These are phyloP conservation scores for Mormyrus proboscirostris DNA, from an alignment of 2,797 vertebrate species.

Conservation along the genomic window DNA sequence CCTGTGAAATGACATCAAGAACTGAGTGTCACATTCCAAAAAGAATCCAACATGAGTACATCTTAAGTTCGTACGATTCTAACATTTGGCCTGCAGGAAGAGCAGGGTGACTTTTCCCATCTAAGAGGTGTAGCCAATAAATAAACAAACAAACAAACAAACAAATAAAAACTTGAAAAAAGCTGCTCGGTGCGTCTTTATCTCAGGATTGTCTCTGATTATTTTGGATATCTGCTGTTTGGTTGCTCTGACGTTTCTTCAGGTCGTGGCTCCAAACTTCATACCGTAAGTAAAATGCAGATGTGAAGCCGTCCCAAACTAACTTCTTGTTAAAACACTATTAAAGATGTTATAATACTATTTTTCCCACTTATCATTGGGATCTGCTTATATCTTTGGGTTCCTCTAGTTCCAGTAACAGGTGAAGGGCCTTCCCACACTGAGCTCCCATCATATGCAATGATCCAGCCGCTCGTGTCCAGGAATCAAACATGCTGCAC, in stretches of 20 bases:
- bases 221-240: neutral
- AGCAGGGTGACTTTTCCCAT: neutral
- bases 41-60: neutral
- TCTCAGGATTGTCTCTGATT: neutral
- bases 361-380: neutral
- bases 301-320: neutral
- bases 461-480: neutral
- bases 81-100: neutral
- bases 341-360: neutral
- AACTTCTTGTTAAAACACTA: neutral
- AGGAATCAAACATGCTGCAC: neutral
- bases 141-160: neutral
- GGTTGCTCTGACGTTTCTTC: neutral
- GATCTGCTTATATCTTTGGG: neutral
- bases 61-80: neutral
- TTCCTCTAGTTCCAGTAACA: neutral
- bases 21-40: neutral
- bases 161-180: neutral
- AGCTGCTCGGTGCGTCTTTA: neutral
- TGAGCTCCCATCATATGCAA: neutral
- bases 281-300: neutral
- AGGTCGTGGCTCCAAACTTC: neutral
- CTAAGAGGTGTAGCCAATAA: neutral
- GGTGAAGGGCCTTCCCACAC: neutral
- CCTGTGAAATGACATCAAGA: neutral